Evolutionary conservation across 2,113 vertebrate genomes (phyloP), one percentile per base, ranked within the genome.

Genomic region (Suncus etruscus): DNA sequence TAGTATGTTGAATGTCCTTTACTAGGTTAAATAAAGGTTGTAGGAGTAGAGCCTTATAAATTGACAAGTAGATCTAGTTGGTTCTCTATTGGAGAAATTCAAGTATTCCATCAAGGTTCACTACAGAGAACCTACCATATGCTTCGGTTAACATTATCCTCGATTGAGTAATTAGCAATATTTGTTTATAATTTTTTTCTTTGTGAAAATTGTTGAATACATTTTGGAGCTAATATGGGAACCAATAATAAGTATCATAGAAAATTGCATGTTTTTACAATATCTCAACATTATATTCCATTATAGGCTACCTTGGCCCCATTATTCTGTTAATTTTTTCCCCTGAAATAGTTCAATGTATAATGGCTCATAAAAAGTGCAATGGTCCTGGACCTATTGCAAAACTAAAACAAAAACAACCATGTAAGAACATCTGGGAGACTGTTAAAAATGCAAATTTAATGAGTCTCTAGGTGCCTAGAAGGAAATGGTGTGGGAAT

Each of bases 211-310:
- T 22, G 6, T 15, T 14, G 25, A 82, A 14, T 70, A 4, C 1
- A 48, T 32, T 18, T 12, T 20, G 58, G 27, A 83, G 6, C 54
- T 86, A 82, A 31, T 11, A 4, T 58, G 50, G 58, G 58, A 61
- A 16, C 22, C 58, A 20, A 16, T 61, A 61, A 61, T 61, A 61
- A 61, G 58, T 61, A 61, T 61, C 7, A 22, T 61, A 61, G 58
- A 61, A 61, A 61, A 61, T 11, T 0, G 1, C 0, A 0, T 1
- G 20, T 48, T 76, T 68, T 88, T 47, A 31, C 0, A 9, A 0
- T 14, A 16, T 8, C 3, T 22, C 0, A 0, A 22, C 65, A 11
- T 9, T 61, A 8, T 1, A 3, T 2, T 4, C 6, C 58, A 16
- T n/a, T 39, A 20, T 1, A 51, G 15, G 3, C 54, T 89, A 7